phyloP scores from a whole-genome alignment of 2,113 vertebrate species.

The Procavia capensis region DNA sequence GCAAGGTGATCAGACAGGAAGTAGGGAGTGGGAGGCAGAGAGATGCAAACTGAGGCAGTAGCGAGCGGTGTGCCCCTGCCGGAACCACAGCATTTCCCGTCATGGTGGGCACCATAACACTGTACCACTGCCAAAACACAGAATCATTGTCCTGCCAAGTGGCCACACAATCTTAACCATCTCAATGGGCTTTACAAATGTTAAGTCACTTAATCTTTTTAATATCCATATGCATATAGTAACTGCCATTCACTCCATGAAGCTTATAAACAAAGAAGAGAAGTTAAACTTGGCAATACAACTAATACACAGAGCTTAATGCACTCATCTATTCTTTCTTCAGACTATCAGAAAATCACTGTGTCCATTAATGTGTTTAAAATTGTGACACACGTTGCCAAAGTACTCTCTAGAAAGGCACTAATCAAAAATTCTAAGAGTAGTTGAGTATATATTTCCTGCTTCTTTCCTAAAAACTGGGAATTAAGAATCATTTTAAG shows the following conservation, averaged over 20 bases:
- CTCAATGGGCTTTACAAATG: not conserved
- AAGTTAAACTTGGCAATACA: not conserved
- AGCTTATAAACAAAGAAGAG: slow-evolving; percentile 1
- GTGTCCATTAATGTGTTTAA: not conserved
- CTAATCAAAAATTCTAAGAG: not conserved
- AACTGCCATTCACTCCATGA: not conserved
- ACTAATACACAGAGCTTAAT: not conserved
- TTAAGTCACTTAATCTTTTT: not conserved
- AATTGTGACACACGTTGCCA: not conserved
- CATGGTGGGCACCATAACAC: no score
- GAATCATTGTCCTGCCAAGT: no score
- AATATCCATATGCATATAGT: not conserved
- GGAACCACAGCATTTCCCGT: no score
- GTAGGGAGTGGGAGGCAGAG: no score
- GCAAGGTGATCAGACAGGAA: no score
- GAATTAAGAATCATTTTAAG: not conserved
- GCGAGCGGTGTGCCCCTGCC: no score
- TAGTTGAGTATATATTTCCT: not conserved
- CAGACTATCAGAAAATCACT: not conserved
- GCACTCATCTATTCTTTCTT: not conserved
- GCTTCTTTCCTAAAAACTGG: not conserved
- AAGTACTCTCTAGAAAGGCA: not conserved
- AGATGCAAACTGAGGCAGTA: no score
- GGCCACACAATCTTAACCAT: no score
- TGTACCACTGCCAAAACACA: no score